Base-by-base conservation (phyloP, 2,113 vertebrate species). In the Oryzias melastigma region DNA sequence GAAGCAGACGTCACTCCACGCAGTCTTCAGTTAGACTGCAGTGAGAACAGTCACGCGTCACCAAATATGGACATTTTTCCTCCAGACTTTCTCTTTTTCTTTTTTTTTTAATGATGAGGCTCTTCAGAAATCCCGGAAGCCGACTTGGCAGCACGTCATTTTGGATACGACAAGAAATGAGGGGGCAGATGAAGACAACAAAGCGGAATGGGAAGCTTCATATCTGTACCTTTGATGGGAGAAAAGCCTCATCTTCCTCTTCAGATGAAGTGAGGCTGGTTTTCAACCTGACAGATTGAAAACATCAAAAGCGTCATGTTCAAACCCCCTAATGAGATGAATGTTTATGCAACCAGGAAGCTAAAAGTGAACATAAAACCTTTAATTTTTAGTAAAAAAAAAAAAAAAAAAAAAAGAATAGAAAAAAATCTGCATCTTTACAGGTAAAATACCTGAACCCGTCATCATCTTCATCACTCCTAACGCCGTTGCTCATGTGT, bases 231-330 rank as follows among this genome's bases (percentile, higher is more conserved):
- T 88, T 85, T 42, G 73, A 61, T 51, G 80, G 85, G 14, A 77
- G 65, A 24, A 87, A 65, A 17, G 61, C 68, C 81, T 89, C 80
- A 88, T 95, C 92, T 77, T 95, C 89, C 78, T 84, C 85, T 74
- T 87, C 90, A 72, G 87, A 93, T 69, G 77, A 85, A 49, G 62
- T 71, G 13, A 85, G 52, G 70, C 89, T 83, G 45, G 81, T 90
- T 65, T 94, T 97, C 22, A 27, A 89, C 90, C 85, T 85, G 58
- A 3, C 68, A 72, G 19, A 58, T 58, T 17, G 71, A 73, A 52
- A 59, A n/a, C 35, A 35, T 35, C 29, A 35, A 35, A 35, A 35
- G 29, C 29, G 8, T 35, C 35, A 35, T 35, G 1, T 35, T 35
- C 1, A 46, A 6, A 17, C 5, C 45, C 18, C 7, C 45, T n/a